Conservation (phyloP, 1,140 invertebrate species). For the Megalopta genalis region DNA sequence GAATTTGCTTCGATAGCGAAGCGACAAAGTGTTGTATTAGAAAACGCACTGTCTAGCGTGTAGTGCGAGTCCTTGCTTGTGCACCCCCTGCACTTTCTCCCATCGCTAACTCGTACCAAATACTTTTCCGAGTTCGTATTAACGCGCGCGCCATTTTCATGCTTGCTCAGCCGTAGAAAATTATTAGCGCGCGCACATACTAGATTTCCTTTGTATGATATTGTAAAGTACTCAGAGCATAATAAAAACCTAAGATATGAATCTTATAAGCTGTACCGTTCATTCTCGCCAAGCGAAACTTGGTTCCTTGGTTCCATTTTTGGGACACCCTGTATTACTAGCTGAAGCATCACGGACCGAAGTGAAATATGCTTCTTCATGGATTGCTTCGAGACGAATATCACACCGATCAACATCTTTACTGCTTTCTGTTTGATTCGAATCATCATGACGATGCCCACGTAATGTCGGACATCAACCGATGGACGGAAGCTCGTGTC, state of each 20-base stretch:
- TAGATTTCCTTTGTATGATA: conserved; percentile 71
- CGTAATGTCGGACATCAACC: conserved; percentile 10
- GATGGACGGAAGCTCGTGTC: background rate
- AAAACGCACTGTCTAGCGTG: conserved; percentile 51
- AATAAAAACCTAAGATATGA: conserved; percentile 69
- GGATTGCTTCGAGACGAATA: background rate
- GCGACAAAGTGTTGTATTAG: conserved; percentile 46
- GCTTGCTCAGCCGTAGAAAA: conserved; percentile 44
- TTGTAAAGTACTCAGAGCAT: conserved; percentile 70
- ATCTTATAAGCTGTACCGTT: conserved; percentile 41
- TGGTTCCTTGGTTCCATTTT: background rate
- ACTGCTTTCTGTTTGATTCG: conserved; percentile 1
- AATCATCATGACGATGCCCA: conserved; percentile 25
- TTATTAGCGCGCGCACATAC: conserved; percentile 24
- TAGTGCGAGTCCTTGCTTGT: conserved; percentile 56
- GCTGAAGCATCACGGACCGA: background rate
- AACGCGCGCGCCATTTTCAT: conserved; percentile 17
- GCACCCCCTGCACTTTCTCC: conserved; percentile 51
- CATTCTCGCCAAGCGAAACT: background rate
- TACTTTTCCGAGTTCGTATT: conserved; percentile 32
- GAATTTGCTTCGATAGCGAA: conserved; percentile 19
- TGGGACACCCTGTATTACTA: no score
- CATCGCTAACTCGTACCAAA: conserved; percentile 49
- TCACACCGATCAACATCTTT: background rate
- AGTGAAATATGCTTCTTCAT: conserved; percentile 47